phyloP scores from a whole-genome alignment of 2,113 vertebrate genomes.

The Pandion haliaetus region DNA sequence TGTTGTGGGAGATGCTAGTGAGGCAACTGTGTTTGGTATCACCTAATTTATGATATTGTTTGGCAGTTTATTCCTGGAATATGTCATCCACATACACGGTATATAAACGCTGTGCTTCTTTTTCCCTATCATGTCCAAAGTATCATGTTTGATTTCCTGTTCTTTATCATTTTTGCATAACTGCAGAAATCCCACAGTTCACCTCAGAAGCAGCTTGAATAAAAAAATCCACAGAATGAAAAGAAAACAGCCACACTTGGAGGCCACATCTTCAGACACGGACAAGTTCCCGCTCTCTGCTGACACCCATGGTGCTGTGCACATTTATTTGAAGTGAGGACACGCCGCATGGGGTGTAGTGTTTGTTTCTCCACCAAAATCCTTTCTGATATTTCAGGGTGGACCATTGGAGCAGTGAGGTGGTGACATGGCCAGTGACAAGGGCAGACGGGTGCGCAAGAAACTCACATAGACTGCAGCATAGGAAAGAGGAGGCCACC shows the following conservation, averaged over 20 bases:
- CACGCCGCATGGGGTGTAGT: accelerated
- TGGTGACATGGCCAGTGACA: background rate
- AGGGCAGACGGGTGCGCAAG: background rate
- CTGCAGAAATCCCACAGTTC: background rate
- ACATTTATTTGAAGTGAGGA: background rate
- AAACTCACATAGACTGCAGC: background rate
- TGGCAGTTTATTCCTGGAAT: background rate
- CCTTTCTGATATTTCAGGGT: background rate
- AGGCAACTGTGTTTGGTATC: background rate
- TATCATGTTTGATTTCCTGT: background rate
- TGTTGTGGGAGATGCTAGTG: background rate
- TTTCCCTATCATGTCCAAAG: background rate
- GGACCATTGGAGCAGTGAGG: background rate
- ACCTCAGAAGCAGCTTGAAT: background rate
- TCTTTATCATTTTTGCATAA: background rate
- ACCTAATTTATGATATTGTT: background rate
- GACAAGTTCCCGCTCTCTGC: background rate
- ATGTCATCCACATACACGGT: background rate
- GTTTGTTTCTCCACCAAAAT: background rate
- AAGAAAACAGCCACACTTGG: background rate
- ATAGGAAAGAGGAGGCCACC: background rate
- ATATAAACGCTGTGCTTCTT: background rate
- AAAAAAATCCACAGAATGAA: background rate
- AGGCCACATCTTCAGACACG: background rate
- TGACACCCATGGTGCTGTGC: background rate